Evolutionary conservation across 2,113 vertebrate species (phyloP), one percentile per base, ranked within the genome.

Genomic region (Himantopus leucocephalus): DNA sequence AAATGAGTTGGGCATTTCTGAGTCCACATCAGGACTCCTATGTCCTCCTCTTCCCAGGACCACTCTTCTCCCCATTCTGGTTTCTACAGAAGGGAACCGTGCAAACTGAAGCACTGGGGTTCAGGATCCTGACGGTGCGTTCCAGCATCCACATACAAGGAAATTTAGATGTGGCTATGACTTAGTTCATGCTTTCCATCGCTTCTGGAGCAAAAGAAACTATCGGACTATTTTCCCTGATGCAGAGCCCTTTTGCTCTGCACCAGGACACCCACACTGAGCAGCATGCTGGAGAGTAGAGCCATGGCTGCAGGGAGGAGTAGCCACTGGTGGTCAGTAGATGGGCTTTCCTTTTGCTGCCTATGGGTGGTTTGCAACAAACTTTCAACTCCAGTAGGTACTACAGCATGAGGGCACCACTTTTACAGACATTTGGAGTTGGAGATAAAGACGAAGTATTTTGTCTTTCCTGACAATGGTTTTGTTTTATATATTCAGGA

Each of bases 401-500:
- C 24, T 55, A 23, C 32, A 67, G 35, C 34, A 62, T 16, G 34
- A 67, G 8, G n/a, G 5, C 26, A 67, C 9, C 27, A 24, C 34
- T 47, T 88, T 8, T 63, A 63, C 3, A 59, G 35, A 32, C 21
- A 17, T 37, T 71, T 66, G 14, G 6, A 32, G 8, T 1, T 60
- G 41, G 22, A 88, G 55, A 92, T 50, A 63, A 35, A 58, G 12
- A 19, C 68, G 45, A 85, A 84, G 66, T 19, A 43, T 85, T 94
- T 52, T 80, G 7, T 55, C 13, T 94, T 72, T 87, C 37, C 53
- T 76, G 37, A 53, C 52, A 81, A 29, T 20, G 23, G 3, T 41
- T 83, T 84, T 88, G 8, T 47, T 81, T 81, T 37, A 32, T 45
- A 17, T 76, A 92, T 96, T 84, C 95, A 99, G 99, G 99, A 98